Base-by-base conservation (phyloP, 2,888 invertebrate species). In the Synanthedon formicaeformis region DNA sequence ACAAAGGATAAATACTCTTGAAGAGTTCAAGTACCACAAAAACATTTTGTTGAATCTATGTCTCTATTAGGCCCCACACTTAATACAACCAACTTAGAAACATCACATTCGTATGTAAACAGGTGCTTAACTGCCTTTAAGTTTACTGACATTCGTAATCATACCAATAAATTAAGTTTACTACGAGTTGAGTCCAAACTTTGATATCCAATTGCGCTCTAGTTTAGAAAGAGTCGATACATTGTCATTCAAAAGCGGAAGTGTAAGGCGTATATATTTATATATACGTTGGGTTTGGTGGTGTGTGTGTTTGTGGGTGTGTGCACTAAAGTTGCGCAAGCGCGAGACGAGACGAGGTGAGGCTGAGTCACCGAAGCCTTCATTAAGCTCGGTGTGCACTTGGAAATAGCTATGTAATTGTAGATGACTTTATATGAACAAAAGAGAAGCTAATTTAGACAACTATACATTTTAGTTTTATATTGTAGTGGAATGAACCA, bases 11-110 rank as follows among this genome's bases (percentile, higher is more conserved):
- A 62, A 65, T 64, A 73, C 70, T 70, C 64, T 63, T 66, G 63
- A 65, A 69, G 62, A 67, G 62, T 72, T 62, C 74, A 67, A 62
- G 63, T 63, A 34, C 58, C 65, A 71, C 23, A 77, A 73, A 79
- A 80, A 79, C 69, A 58, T 63, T 67, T 65, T 65, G 66, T 64
- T 62, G 64, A 64, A 57, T 59, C 66, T 27, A 50, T 67, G 71
- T 71, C 76, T 82, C 73, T 75, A 81, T 83, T 76, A 81, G 80
- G 80, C 78, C 75, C 76, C 72, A 72, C 73, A 73, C 73, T 71
- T 70, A 68, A 64, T 64, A 65, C 61, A 57, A 63, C 64, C 61
- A 57, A 60, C 63, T 57, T 54, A 58, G 62, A 67, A 69, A 72
- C 74, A 74, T 69, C 69, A 69, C 71, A 70, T 71, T 71, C 70